Conservation (phyloP, 2,113 vertebrate species). For the Porphyrio hochstetteri region DNA sequence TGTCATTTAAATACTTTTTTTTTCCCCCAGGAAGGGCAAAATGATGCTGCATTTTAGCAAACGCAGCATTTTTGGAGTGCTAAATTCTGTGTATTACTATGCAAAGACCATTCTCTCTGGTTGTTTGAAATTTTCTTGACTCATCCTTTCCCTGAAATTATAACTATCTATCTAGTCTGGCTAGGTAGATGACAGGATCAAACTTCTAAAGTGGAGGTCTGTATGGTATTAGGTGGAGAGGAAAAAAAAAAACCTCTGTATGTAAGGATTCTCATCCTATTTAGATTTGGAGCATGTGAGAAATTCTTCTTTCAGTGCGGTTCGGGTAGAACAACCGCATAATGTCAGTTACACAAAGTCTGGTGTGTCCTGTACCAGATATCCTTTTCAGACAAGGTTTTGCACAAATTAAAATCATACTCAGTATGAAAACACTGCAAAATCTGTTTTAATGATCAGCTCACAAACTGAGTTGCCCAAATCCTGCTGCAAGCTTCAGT, state of each 20-base stretch:
- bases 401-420: neutral
- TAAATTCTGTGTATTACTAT: neutral
- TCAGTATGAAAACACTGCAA: neutral
- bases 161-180: neutral
- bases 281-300: neutral
- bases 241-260: neutral
- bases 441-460: neutral
- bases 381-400: neutral
- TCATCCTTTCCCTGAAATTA: neutral
- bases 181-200: neutral
- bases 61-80: neutral
- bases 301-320: neutral
- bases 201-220: neutral
- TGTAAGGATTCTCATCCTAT: neutral
- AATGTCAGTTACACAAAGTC: neutral
- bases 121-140: neutral
- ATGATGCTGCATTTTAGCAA: neutral
- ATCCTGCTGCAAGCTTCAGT: neutral
- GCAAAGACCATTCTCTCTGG: neutral
- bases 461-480: neutral
- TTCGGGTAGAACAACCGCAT: neutral
- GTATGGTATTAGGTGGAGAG: neutral
- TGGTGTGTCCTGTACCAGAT: neutral
- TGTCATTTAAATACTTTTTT: neutral
- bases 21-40: neutral